Evolutionary conservation across 2,797 vertebrate genomes (phyloP).

Genomic region (Tragopan temminckii): DNA sequence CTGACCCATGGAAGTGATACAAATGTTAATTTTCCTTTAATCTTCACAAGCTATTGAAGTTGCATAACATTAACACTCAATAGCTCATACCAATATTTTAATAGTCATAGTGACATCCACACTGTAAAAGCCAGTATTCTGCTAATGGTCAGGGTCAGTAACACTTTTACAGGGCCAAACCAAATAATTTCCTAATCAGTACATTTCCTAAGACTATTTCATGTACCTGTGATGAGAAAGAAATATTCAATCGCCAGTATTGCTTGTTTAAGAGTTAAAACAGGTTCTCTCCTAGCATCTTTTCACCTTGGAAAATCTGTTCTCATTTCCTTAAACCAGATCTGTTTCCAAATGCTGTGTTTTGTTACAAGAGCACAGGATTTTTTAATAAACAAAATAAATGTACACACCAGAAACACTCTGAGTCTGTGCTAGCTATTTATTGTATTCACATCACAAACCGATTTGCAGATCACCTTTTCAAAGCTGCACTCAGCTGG

Average conservation of each 20-base stretch:
- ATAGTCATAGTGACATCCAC: constrained; percentile 10
- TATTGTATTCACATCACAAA: constrained; percentile 53
- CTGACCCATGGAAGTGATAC: neutral
- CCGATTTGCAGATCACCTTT: constrained; percentile 42
- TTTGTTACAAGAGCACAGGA: constrained; percentile 21
- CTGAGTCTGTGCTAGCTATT: constrained; percentile 33
- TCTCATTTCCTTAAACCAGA: constrained; percentile 37
- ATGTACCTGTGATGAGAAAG: constrained; percentile 29
- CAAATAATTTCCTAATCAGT: constrained; percentile 50
- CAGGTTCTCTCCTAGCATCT: constrained; percentile 13
- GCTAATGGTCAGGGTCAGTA: constrained; percentile 21
- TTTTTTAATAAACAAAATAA: constrained; percentile 58
- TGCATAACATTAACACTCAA: neutral
- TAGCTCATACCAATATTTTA: constrained; percentile 25
- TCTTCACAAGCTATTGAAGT: constrained; percentile 17
- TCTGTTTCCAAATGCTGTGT: constrained; percentile 15
- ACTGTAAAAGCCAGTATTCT: constrained; percentile 33
- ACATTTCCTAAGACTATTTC: constrained; percentile 47
- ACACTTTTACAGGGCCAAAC: constrained; percentile 13
- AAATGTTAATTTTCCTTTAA: constrained; percentile 37
- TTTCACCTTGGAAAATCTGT: constrained; percentile 45
- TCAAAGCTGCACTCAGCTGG: constrained; percentile 32
- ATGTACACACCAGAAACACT: constrained; percentile 10
- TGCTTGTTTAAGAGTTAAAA: constrained; percentile 40
- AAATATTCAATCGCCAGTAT: neutral